Conservation (phyloP, 2,888 invertebrate genomes). For the Bursaphelenchus okinawaensis region DNA sequence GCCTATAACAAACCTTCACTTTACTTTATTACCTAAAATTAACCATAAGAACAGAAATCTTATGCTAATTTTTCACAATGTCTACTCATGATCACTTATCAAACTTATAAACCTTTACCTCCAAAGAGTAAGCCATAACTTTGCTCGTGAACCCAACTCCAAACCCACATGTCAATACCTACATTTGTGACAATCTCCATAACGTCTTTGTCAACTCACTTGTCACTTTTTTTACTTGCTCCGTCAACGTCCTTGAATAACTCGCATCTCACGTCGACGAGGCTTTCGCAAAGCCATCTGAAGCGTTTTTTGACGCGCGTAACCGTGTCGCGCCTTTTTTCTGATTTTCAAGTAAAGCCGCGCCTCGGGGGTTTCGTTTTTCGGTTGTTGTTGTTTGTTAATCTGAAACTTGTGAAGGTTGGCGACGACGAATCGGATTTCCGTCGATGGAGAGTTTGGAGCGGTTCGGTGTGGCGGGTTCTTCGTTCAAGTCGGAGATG, state of each 20-base stretch:
- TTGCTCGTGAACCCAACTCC: too few species aligned
- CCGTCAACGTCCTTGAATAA: not conserved
- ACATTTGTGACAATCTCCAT: too few species aligned
- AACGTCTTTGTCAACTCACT: too few species aligned
- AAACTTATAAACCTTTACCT: too few species aligned
- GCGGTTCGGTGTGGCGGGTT: not conserved
- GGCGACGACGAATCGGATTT: not conserved
- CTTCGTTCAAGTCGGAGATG: not conserved
- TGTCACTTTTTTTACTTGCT: too few species aligned
- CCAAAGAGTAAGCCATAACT: too few species aligned
- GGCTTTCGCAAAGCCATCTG: not conserved
- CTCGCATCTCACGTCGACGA: not conserved
- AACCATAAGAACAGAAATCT: too few species aligned
- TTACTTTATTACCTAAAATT: too few species aligned
- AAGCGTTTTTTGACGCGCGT: not conserved
- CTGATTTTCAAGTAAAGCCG: not conserved
- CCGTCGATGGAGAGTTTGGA: not conserved
- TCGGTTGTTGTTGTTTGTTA: not conserved
- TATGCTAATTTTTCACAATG: too few species aligned
- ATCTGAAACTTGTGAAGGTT: not conserved
- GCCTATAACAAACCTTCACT: too few species aligned
- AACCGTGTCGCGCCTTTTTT: not conserved
- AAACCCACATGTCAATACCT: too few species aligned
- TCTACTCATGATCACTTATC: too few species aligned
- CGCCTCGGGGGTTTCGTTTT: not conserved